These are phyloP conservation scores for Raphicerus campestris DNA, from an alignment of 2,113 vertebrate genomes.

Conservation along the genomic window DNA sequence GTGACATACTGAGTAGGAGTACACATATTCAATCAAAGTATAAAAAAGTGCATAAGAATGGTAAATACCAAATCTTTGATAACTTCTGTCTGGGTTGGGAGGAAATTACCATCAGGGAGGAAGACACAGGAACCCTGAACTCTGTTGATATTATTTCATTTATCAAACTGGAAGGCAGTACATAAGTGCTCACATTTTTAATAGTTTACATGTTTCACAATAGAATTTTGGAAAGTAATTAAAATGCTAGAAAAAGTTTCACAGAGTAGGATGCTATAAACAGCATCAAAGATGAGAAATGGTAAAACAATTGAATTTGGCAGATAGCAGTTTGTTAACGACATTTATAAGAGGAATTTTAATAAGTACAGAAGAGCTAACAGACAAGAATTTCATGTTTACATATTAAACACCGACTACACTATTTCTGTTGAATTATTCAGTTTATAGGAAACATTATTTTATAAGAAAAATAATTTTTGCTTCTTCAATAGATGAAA, in stretches of 20 bases:
- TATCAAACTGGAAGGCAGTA: background rate
- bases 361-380: background rate
- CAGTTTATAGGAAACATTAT: background rate
- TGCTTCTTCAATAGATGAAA: background rate
- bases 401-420: background rate
- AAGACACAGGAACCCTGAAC: background rate
- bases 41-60: background rate
- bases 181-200: background rate
- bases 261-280: background rate
- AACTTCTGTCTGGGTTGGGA: background rate
- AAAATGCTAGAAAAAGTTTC: background rate
- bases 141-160: background rate
- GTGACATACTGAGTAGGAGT: background rate
- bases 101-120: background rate
- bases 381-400: background rate
- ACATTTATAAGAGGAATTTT: background rate
- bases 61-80: background rate
- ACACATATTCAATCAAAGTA: background rate
- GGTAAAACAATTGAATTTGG: background rate
- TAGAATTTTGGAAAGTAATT: background rate
- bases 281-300: background rate
- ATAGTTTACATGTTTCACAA: background rate
- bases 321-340: background rate
- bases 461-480: slow-evolving; percentile 13
- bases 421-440: background rate